A percentile compares a stretch with the other conserved stretches of the same genome.
Conservation (phyloP, 2,113 vertebrate genomes). For the Scatophagus argus region DNA sequence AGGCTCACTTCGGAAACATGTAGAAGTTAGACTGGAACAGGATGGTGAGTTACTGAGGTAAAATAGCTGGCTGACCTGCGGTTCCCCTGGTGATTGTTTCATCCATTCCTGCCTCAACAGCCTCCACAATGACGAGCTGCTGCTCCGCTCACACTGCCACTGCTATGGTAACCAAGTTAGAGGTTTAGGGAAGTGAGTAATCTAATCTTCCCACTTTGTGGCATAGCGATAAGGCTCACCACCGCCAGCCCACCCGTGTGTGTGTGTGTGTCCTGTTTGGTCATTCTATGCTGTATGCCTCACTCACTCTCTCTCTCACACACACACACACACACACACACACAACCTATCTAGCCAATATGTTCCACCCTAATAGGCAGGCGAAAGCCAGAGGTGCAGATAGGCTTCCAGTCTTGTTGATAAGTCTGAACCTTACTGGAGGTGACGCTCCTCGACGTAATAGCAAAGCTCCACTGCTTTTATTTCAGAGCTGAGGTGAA, state of each 20-base stretch:
- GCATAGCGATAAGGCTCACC: conserved; percentile 70
- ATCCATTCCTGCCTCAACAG: conserved; percentile 50
- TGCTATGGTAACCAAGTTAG: conserved; percentile 85
- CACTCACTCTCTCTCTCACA: conserved; percentile 17
- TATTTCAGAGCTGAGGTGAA: conserved; percentile 3
- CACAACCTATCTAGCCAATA: conserved; percentile 65
- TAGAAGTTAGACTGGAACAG: conserved; percentile 5
- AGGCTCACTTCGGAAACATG: conserved; percentile 1
- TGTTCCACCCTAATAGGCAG: conserved; percentile 75
- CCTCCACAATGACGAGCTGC: conserved; percentile 56
- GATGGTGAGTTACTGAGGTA: conserved; percentile 8
- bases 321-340: conserved; percentile 35
- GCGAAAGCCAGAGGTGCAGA: conserved; percentile 67
- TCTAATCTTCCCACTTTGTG: conserved; percentile 82
- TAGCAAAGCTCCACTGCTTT: conserved; percentile 17
- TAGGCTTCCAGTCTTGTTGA: conserved; percentile 50
- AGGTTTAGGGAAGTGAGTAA: conserved; percentile 82
- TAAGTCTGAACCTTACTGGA: conserved; percentile 53
- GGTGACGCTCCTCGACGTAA: conserved; percentile 51
- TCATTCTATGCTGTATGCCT: conserved; percentile 51
- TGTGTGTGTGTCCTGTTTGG: conserved; percentile 59
- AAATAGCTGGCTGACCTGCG: conserved; percentile 59
- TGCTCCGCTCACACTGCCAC: conserved; percentile 68
- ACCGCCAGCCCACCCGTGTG: conserved; percentile 54
- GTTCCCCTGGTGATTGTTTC: conserved; percentile 62